Percentiles rank a stretch among this genome's conserved stretches.
These are phyloP conservation scores for Brachyrhaphis roseni DNA, from an alignment of 2,797 vertebrate species.

Conservation along the genomic window DNA sequence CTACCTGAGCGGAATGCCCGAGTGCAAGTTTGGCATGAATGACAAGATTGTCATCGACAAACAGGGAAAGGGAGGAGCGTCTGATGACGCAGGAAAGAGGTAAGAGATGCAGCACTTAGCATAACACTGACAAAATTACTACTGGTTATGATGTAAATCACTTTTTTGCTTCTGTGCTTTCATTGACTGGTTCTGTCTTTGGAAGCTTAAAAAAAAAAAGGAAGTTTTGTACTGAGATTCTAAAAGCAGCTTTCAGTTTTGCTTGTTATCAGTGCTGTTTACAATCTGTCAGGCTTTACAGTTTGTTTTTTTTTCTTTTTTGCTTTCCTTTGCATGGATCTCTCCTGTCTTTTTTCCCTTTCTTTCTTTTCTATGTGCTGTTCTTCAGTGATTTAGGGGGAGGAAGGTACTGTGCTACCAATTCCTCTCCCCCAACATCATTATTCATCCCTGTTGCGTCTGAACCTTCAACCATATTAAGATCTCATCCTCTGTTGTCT, in stretches of 20 bases:
- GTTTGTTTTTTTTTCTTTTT: constrained; percentile 60
- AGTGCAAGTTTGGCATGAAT: constrained; percentile 99
- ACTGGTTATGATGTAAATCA: not conserved
- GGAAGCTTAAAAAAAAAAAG: constrained; percentile 1
- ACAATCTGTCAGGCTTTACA: constrained; percentile 58
- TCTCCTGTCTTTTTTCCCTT: constrained; percentile 75
- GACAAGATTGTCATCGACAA: constrained; percentile 99
- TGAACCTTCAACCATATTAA: constrained; percentile 41
- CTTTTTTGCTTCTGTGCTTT: not conserved
- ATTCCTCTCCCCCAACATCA: constrained; percentile 61
- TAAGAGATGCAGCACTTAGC: constrained; percentile 58
- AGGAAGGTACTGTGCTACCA: constrained; percentile 85
- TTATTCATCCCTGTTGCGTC: constrained; percentile 49
- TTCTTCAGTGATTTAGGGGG: constrained; percentile 87
- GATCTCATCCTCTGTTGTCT: constrained; percentile 47
- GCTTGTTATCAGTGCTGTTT: constrained; percentile 52
- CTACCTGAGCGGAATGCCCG: constrained; percentile 98
- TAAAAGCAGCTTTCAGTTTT: constrained; percentile 38
- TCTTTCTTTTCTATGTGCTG: constrained; percentile 82
- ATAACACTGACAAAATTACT: not conserved
- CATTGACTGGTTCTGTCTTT: constrained; percentile 1
- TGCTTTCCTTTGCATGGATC: constrained; percentile 77
- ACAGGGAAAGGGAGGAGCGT: constrained; percentile 94
- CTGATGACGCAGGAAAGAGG: constrained; percentile 96
- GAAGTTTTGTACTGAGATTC: constrained; percentile 14